These are phyloP conservation scores for Leuciscus waleckii DNA, from an alignment of 2,797 vertebrate genomes.

Conservation along the genomic window DNA sequence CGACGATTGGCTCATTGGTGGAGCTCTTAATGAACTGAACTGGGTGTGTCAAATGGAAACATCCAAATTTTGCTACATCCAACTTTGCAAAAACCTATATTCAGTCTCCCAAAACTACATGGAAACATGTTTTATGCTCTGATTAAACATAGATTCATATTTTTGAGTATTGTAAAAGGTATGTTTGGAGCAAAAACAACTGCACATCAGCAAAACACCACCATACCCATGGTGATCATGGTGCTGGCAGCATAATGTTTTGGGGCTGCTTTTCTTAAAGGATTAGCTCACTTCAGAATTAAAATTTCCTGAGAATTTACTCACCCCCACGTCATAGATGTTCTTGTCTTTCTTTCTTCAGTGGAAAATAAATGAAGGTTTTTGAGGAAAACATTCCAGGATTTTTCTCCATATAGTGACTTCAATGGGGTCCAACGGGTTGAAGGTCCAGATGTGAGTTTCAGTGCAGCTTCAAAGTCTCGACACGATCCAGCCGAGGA, in stretches of 20 bases:
- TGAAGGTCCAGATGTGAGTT: no score
- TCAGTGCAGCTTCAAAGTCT: no score
- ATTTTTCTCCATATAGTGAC: no score
- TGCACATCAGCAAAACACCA: background rate
- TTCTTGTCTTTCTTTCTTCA: no score
- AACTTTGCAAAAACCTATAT: background rate
- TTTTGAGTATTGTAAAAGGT: background rate
- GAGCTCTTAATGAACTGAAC: background rate
- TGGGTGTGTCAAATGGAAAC: background rate
- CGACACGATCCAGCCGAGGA: no score
- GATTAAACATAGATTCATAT: background rate
- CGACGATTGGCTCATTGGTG: background rate
- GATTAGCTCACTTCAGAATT: no score
- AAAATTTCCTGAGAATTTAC: no score
- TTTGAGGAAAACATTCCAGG: no score
- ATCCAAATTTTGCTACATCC: background rate
- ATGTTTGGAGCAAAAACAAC: background rate
- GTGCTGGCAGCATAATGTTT: no score
- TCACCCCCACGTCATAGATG: no score
- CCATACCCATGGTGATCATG: background rate
- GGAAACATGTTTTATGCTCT: background rate
- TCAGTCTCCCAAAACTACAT: background rate
- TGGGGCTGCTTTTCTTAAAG: background rate
- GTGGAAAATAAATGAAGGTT: no score
- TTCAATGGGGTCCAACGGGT: no score